Conservation (phyloP, 2,113 vertebrate genomes). For the Labrus mixtus region DNA sequence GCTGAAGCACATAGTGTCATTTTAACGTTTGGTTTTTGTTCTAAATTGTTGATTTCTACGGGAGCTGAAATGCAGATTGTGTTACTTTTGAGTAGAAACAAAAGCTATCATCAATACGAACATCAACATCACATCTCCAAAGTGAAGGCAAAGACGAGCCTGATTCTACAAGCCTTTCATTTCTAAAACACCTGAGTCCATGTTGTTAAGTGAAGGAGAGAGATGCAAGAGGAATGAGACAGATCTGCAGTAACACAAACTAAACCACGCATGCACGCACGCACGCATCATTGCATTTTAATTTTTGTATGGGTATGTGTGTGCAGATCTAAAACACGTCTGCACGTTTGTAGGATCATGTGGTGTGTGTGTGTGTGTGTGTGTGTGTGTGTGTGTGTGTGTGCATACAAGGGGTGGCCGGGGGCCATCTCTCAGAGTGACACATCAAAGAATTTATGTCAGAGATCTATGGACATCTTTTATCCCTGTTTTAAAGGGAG, state of each 20-base stretch:
- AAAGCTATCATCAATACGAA: no score
- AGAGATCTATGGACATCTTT: slow-evolving; percentile 35
- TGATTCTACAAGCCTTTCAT: not conserved
- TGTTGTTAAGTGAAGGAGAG: no score
- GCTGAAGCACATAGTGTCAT: no score
- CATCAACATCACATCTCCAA: no score
- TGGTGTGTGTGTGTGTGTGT: not conserved
- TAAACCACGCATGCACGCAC: no score
- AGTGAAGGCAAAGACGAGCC: no score
- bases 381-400: slow-evolving; percentile 3
- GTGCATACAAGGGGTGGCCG: slow-evolving; percentile 21
- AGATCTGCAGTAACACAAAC: not conserved
- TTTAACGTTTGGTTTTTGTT: no score
- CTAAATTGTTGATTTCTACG: no score
- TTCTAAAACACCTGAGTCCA: not conserved
- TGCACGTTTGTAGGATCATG: not conserved
- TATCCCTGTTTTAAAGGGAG: not conserved
- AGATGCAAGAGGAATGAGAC: no score
- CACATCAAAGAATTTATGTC: slow-evolving; percentile 44
- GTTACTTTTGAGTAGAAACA: no score
- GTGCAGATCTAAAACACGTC: not conserved
- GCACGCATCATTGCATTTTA: not conserved
- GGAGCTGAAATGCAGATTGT: no score
- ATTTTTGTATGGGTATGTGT: not conserved
- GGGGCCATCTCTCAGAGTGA: slow-evolving; percentile 20